A percentile compares a stretch with the other conserved stretches of the same genome.
Conservation (phyloP, 2,888 invertebrate species). For the Microplitis deprimator region DNA sequence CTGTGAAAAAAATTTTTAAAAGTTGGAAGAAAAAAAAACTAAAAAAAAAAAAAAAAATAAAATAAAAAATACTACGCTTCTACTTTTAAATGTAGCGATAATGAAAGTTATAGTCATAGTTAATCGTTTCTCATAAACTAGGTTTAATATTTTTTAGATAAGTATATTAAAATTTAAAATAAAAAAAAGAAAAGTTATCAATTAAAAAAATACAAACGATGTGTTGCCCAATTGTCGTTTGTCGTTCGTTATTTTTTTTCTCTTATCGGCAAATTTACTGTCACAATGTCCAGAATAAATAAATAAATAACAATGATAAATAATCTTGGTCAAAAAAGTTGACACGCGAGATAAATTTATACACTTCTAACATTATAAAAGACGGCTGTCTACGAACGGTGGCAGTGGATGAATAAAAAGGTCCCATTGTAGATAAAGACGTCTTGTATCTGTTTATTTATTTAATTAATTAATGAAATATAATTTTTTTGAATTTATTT, state of each 20-base stretch:
- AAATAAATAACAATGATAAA: conserved; percentile 7
- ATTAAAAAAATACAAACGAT: conserved; percentile 17
- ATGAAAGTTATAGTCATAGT: conserved; percentile 65
- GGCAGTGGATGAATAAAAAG: conserved; percentile 20
- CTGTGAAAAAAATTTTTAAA: conserved; percentile 58
- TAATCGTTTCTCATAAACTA: conserved; percentile 62
- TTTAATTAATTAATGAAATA: background rate
- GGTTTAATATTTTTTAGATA: conserved; percentile 65
- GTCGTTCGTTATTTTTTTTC: conserved; percentile 24
- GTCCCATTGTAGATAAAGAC: conserved; percentile 19
- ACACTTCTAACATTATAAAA: conserved; percentile 2
- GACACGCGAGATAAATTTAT: conserved; percentile 27
- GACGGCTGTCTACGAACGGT: background rate
- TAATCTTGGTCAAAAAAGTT: conserved; percentile 4
- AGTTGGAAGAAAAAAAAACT: conserved; percentile 32
- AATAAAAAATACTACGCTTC: conserved; percentile 65
- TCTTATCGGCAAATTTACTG: conserved; percentile 15
- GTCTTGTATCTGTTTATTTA: conserved; percentile 13
- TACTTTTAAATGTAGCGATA: conserved; percentile 67
- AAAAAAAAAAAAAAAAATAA: conserved; percentile 42
- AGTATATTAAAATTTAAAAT: conserved; percentile 48
- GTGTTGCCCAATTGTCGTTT: conserved; percentile 45
- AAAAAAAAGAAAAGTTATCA: conserved; percentile 44
- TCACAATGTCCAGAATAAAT: conserved; percentile 18
- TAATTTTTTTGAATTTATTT: conserved; percentile 10